Conservation (phyloP, 2,888 invertebrate species). For the Ormyrus thymus region DNA sequence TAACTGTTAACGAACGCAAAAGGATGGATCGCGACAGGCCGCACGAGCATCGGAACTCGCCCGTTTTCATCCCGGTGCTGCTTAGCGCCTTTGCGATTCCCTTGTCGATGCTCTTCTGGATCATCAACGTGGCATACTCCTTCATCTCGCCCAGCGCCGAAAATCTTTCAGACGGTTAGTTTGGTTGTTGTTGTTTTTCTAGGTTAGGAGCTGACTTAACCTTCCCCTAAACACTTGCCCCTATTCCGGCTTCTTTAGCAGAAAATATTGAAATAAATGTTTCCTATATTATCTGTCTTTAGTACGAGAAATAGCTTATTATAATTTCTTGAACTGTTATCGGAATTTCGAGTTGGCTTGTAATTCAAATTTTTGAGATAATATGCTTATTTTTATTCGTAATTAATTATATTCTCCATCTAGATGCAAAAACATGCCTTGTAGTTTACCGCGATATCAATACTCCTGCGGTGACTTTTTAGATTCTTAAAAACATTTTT, state of each 20-base stretch:
- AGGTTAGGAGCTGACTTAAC: conserved; percentile 13
- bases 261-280: background rate
- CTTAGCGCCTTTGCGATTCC: conserved; percentile 83
- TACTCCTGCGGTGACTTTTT: too few relatives aligned
- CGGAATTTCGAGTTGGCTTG: too few relatives aligned
- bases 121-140: conserved; percentile 82
- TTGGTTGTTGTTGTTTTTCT: background rate
- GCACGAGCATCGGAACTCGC: conserved; percentile 55
- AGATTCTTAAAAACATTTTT: too few relatives aligned
- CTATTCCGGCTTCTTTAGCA: background rate
- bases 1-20: too few relatives aligned
- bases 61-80: conserved; percentile 78
- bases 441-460: too few relatives aligned
- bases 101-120: conserved; percentile 86
- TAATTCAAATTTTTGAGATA: too few relatives aligned
- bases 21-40: conserved; percentile 14
- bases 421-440: too few relatives aligned
- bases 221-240: background rate
- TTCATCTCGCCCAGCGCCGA: conserved; percentile 75
- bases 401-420: too few relatives aligned
- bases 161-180: conserved; percentile 48
- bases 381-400: too few relatives aligned
- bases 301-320: too few relatives aligned
- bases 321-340: too few relatives aligned
- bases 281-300: too few relatives aligned